Base-by-base conservation (phyloP, 1,140 invertebrate genomes). In the Potamilus streckersoni region DNA sequence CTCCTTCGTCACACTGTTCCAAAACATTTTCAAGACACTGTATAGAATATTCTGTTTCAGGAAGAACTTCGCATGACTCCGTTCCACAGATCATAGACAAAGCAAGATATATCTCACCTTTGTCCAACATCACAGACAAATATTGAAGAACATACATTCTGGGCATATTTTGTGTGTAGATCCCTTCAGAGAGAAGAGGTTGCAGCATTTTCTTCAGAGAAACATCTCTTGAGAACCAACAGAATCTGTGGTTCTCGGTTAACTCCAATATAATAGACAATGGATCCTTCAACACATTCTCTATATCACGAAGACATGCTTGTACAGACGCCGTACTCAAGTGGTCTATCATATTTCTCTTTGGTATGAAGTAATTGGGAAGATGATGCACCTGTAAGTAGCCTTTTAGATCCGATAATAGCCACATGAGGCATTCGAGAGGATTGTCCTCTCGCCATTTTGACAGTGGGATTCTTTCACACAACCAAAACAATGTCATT, bases 151-250 rank as follows among this genome's bases (percentile, higher is more conserved):
- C 19, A 15, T 15, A 23, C 55, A 20, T 3, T 17, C 20, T 19
- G 20, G 20, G 23, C 19, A 20, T 20, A 23, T 55, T n/a, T 23
- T 55, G 55, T 64, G 60, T 55, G 3, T 57, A 20, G 2, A 11
- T 19, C 8, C 23, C 59, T 4, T 27, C 38, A 49, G n/a, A 38
- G 12, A 72, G 16, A 17, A 55, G 19, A 65, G 71, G 62, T 1
- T 23, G 20, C 6, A 72, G n/a, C 5, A 64, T 20, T 19, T 31
- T 20, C 15, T 31, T 55, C 3, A 62, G 31, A 2, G 71, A 72
- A 15, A 72, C 56, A 57, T 72, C 71, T 57, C 60, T 63, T 1
- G 71, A 72, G 17, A 72, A 20, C 71, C 71, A 72, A 13, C 62
- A 65, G 62, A 72, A 72, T 0, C 71, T 27, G 27, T 72, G 38